phyloP scores from a whole-genome alignment of 2,888 invertebrate genomes.

The Drosophila siamana region DNA sequence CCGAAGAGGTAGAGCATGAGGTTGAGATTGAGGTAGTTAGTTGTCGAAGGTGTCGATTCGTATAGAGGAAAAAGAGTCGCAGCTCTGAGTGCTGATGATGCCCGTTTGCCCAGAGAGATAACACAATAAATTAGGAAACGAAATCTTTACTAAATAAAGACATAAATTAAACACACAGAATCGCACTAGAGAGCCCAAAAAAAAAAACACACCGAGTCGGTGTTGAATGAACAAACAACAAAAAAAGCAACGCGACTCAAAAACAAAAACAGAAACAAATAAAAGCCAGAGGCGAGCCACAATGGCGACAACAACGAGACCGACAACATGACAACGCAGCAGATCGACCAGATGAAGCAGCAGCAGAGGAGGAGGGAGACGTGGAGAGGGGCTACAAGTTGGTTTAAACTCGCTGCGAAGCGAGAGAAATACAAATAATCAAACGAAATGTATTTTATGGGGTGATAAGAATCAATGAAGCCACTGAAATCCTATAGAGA shows the following conservation, averaged over 20 bases:
- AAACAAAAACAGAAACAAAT: slow-evolving; percentile 23
- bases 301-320: slow-evolving; percentile 69
- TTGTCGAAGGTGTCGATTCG: slow-evolving; percentile 67
- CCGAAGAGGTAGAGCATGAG: not conserved
- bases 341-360: not conserved
- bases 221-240: slow-evolving; percentile 60
- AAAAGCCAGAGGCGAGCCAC: slow-evolving; percentile 65
- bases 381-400: not conserved
- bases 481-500: slow-evolving; percentile 85
- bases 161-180: slow-evolving; percentile 83
- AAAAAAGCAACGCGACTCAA: slow-evolving; percentile 19
- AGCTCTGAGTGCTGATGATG: slow-evolving; percentile 41
- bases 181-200: slow-evolving; percentile 76
- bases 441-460: slow-evolving; percentile 85
- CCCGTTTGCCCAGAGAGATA: slow-evolving; percentile 82
- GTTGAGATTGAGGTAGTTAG: not conserved
- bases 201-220: slow-evolving; percentile 23
- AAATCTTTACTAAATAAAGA: slow-evolving; percentile 85
- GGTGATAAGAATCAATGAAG: slow-evolving; percentile 86
- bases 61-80: slow-evolving; percentile 16
- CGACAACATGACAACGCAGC: slow-evolving; percentile 54
- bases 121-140: slow-evolving; percentile 85
- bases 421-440: slow-evolving; percentile 81
- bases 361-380: not conserved
- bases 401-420: slow-evolving; percentile 54